Base-by-base conservation (phyloP, 2,888 invertebrate species). In the Gymnocheta viridis region DNA sequence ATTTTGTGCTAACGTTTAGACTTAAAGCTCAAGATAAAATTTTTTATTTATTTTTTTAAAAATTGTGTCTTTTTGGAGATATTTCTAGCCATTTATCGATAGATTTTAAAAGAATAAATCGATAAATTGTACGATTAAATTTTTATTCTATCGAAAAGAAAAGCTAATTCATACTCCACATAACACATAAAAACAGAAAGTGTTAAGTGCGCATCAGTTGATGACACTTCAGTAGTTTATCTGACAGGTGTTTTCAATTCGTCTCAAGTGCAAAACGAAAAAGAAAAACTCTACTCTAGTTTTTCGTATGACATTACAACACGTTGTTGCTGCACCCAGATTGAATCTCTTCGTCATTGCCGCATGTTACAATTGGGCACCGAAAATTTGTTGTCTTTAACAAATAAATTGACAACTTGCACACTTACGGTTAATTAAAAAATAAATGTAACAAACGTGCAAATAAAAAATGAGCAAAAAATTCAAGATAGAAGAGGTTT, bases 401-500 rank as follows among this genome's bases (percentile, higher is more conserved):
- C 87, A 86, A 87, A 83, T 82, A 87, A 87, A 87, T 77, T 88
- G 90, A 89, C 90, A 90, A 88, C 87, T 87, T 87, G 86, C 86
- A 86, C 86, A 81, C 86, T 86, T 82, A 67, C 85, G 82, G 80
- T 86, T 86, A 86, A 87, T 87, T 86, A 85, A 85, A 82, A 80
- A 84, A 58, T 70, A 70, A 73, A 38, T 58, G n/a, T 19, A 49
- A 32, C 58, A 56, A 32, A 51, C n/a, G 17, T 5, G 58, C 22
- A 29, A 60, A 81, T 24, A 14, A 49, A 70, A 54, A 56, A 56
- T 35, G 17, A 47, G 17, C 27, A 27, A 35, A 29, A 62, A 54
- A n/a, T 22, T 10, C 5, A 64, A 41, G 17, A 76, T 56, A 27
- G 56, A 66, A 24, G 56, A 56, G 35, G 17, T 51, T 17, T 22